Evolutionary conservation across 2,113 vertebrate species (phyloP).

Genomic region (Rhabdomys dilectus): DNA sequence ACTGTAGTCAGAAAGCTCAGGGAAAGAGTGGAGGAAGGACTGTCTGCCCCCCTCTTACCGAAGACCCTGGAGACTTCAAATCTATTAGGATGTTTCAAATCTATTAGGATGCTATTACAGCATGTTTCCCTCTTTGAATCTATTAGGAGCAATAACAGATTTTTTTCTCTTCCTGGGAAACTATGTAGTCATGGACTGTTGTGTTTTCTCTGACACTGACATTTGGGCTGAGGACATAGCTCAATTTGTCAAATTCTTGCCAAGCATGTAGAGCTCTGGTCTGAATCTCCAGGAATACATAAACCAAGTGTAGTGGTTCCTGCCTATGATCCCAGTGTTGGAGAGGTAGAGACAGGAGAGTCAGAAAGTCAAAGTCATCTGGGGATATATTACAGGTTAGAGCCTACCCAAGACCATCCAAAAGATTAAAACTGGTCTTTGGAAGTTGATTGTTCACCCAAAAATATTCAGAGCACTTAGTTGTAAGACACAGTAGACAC

Average conservation of each 20-base stretch:
- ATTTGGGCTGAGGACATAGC: not conserved
- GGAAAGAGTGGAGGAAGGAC: not conserved
- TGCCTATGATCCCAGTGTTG: not conserved
- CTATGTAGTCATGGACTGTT: not conserved
- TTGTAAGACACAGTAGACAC: not conserved
- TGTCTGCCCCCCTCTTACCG: not conserved
- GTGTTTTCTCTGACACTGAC: not conserved
- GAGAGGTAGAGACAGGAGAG: not conserved
- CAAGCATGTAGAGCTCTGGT: not conserved
- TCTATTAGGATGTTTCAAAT: not conserved
- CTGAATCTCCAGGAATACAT: not conserved
- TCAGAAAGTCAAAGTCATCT: not conserved
- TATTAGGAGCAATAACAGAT: not conserved
- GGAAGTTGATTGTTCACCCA: not conserved
- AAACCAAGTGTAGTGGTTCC: not conserved
- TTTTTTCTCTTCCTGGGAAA: not conserved
- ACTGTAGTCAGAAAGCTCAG: not conserved
- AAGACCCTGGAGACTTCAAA: not conserved
- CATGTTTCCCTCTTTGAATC: no score
- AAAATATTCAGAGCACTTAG: not conserved
- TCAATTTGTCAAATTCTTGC: not conserved
- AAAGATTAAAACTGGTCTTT: not conserved
- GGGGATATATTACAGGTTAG: not conserved
- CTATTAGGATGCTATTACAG: no score
- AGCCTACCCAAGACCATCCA: no score